phyloP scores from a whole-genome alignment of 2,113 vertebrate genomes.

The Triplophysa siluroides region DNA sequence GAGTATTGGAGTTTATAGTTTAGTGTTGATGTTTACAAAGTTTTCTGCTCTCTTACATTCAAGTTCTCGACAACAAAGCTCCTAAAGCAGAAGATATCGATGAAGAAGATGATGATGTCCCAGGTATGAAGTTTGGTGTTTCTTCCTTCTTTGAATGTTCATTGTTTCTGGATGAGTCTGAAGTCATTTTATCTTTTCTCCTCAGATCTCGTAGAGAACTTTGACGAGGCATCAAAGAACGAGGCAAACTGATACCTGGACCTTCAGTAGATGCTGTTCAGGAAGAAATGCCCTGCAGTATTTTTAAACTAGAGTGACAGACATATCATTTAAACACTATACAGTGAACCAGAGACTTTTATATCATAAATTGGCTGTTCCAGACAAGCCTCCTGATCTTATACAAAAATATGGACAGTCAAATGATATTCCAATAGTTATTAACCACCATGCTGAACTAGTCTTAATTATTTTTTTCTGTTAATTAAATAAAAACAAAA shows the following conservation, averaged over 20 bases:
- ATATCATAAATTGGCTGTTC: constrained; percentile 86
- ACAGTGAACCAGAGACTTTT: constrained; percentile 74
- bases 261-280: constrained; percentile 59
- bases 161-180: neutral
- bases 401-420: constrained; percentile 44
- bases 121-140: constrained; percentile 73
- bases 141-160: neutral
- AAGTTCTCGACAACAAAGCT: constrained; percentile 88
- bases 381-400: constrained; percentile 87
- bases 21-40: neutral
- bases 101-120: constrained; percentile 97
- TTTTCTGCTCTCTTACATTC: constrained; percentile 11
- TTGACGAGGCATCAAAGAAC: constrained; percentile 98
- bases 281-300: constrained; percentile 71
- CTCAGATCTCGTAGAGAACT: constrained; percentile 98
- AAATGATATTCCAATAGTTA: constrained; percentile 58
- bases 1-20: neutral
- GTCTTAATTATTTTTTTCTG: constrained; percentile 76
- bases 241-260: constrained; percentile 84
- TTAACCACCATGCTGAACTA: constrained; percentile 58
- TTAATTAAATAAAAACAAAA: constrained; percentile 84
- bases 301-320: constrained; percentile 77
- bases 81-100: constrained; percentile 96
- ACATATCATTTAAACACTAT: constrained; percentile 61
- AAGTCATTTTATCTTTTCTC: constrained; percentile 1